Base-by-base conservation (phyloP, 1,140 invertebrate species). In the Magallana angulata region DNA sequence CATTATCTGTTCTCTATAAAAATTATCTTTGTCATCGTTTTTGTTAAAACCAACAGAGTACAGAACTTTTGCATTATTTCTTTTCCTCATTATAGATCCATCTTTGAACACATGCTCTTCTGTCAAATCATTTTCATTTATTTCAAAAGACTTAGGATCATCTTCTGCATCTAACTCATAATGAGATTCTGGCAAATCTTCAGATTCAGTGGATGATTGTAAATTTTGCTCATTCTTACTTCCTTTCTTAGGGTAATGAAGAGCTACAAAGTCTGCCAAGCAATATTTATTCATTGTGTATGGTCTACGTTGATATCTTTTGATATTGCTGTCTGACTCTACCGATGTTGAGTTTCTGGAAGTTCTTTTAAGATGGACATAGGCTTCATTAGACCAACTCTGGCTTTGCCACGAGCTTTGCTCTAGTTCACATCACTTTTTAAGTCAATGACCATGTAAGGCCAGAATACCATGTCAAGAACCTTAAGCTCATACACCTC, bases 1-100 rank as follows among this genome's bases (percentile, higher is more conserved):
- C 87, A 89, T 87, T 7, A 80, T 11, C 56, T 24, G 30, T 85
- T 90, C 85, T n/a, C 87, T 82, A 57, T 89, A 89, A 60, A 68
- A 56, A n/a, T 87, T 80, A 85, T 89, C 87, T 59, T 8, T 80
- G 24, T 86, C 62, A 83, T 60, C 48, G 12, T 82, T 57, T 36
- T 62, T 36, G 24, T 16, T 82, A 36, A 56, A 48, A 12, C 36
- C 36, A 82, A 48, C 12, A 57, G n/a, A 85, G 16, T 56, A 56
- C n/a, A 88, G 7, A 5, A 84, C 56, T 76, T 80, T 88, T 60
- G 30, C 64, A 7, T 6, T 80, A 24, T 16, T 58, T 11, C 87
- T 14, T 14, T 84, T 83, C 18, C n/a, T 16, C 16, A 87, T 16
- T 14, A 83, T 30, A 7, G 58, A 48, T 60, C 48, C 57, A 76